phyloP scores from a whole-genome alignment of 2,113 vertebrate genomes.

The Planiliza haematocheilus region DNA sequence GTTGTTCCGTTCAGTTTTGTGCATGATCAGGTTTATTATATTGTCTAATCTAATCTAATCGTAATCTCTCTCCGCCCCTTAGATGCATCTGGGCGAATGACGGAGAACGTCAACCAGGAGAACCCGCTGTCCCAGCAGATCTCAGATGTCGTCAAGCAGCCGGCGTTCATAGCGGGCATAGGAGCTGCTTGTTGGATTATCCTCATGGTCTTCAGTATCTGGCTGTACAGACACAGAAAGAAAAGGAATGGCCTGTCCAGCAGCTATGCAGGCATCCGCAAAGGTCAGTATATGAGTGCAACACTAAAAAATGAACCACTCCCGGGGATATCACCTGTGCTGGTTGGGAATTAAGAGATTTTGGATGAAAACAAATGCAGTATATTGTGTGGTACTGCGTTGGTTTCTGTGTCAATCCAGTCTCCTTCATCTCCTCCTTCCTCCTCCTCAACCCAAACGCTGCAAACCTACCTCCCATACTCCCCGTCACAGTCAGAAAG shows the following conservation, averaged over 20 bases:
- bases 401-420: slow-evolving; percentile 2
- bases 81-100: slow-evolving; percentile 93
- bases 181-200: slow-evolving; percentile 98
- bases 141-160: slow-evolving; percentile 96
- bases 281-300: slow-evolving; percentile 84
- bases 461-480: slow-evolving; percentile 9
- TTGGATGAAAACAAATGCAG: background rate
- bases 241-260: slow-evolving; percentile 93
- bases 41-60: background rate
- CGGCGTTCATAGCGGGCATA: slow-evolving; percentile 96
- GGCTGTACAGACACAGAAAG: slow-evolving; percentile 96
- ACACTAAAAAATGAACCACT: background rate
- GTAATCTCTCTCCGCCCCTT: background rate
- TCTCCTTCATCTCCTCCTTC: background rate
- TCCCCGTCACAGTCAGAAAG: slow-evolving; percentile 4
- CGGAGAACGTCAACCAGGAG: slow-evolving; percentile 83
- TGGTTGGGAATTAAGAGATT: background rate
- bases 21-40: background rate
- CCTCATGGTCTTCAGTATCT: slow-evolving; percentile 98
- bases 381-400: background rate
- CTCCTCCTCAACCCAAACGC: background rate
- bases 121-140: slow-evolving; percentile 97
- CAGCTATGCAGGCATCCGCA: slow-evolving; percentile 96
- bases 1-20: background rate
- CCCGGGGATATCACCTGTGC: background rate